Conservation (phyloP, 1,140 invertebrate genomes). For the Cotesia typhae region DNA sequence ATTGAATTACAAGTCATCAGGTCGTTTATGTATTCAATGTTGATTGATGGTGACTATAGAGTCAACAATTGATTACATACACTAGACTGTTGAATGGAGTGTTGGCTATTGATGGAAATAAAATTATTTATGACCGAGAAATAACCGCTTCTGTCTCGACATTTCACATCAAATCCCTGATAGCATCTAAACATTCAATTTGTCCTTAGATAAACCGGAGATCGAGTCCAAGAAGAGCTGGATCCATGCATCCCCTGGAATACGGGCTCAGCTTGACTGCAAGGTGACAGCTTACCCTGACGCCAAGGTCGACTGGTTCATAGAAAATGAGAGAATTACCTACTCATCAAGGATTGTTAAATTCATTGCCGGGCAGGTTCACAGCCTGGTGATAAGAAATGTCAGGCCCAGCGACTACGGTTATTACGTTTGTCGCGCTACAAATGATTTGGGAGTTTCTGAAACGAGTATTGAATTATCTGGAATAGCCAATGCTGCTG, state of each 20-base stretch:
- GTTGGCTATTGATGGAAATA: not conserved
- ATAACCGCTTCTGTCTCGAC: not conserved
- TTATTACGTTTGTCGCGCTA: conserved; percentile 78
- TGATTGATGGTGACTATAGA: conserved; percentile 2
- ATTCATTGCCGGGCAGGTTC: conserved; percentile 68
- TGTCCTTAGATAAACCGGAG: conserved; percentile 74
- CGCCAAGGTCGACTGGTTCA: conserved; percentile 68
- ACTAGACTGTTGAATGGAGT: not conserved
- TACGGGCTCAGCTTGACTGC: conserved; percentile 75
- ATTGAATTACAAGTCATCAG: conserved; percentile 10
- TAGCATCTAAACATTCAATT: not conserved
- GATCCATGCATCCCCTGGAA: conserved; percentile 76
- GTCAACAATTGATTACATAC: conserved; percentile 8
- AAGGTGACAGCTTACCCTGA: conserved; percentile 73
- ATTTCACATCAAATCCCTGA: not conserved
- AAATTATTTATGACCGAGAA: conserved; percentile 14
- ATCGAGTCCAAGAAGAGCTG: conserved; percentile 70
- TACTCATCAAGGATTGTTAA: conserved; percentile 70
- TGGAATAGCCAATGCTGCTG: conserved; percentile 69
- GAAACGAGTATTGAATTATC: conserved; percentile 69
- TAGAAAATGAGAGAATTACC: conserved; percentile 63
- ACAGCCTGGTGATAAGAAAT: conserved; percentile 75
- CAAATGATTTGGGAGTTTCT: conserved; percentile 73
- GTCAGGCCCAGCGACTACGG: conserved; percentile 77
- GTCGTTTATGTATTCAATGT: not conserved